Evolutionary conservation across 2,797 vertebrate species (phyloP), one percentile per base, ranked within the genome.

Genomic region (Octomys mimax): DNA sequence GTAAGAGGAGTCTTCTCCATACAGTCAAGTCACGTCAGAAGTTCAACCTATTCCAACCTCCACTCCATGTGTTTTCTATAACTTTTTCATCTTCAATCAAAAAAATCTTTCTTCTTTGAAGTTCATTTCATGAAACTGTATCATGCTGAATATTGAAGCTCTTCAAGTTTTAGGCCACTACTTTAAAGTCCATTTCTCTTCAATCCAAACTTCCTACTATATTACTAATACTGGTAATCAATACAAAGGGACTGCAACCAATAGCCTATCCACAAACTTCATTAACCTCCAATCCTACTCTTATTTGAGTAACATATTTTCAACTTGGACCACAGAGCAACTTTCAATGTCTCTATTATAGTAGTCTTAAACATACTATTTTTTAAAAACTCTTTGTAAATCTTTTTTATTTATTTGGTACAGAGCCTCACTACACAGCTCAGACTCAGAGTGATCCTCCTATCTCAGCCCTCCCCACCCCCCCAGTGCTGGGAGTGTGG

Each of bases 141-240:
- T 78, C 68, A 94, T 46, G 26, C 31, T 82, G 49, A 93, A 84
- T 42, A 66, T 28, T 62, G n/a, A 42, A 26, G 71, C 46, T 80
- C 11, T 31, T 24, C 42, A 89, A 31, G n/a, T 81, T 93, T 94
- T 42, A 92, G 26, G 39, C 52, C 4, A 39, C 88, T 87, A 77
- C 62, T 93, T 92, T 33, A 77, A 94, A 95, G 82, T 42, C 42
- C 39, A 94, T 88, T 96, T 94, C 42, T 94, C 78, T 80, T 89
- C 68, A 92, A 57, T 66, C 26, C 33, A 57, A 94, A 93, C 91
- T 66, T 86, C 21, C 33, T 13, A 82, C 54, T 24, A 31, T 75
- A 88, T 83, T 33, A 66, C 91, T 85, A 92, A 91, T 68, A 87
- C 21, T 68, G 18, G 75, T 42, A 59, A 88, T 94, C 94, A 92